Base-by-base conservation (phyloP, 2,113 vertebrate species). In the Notothenia rossii region DNA sequence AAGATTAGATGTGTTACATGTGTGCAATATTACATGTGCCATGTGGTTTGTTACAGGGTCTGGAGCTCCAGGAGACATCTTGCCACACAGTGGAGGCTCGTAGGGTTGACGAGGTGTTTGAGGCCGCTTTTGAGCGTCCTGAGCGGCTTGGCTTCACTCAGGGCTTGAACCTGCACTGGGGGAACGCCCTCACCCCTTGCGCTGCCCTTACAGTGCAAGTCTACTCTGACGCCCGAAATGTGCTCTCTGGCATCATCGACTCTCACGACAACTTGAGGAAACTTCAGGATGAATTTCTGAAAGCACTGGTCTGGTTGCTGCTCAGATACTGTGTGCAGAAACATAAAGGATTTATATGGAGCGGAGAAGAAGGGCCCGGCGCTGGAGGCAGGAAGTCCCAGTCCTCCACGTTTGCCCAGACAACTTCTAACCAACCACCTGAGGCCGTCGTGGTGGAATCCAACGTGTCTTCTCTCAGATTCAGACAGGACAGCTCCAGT, bases 21-120 rank as follows among this genome's bases (percentile, higher is more conserved):
- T 29, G 0, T 4, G 29, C 29, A 29, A 29, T 29, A 29, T 29
- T 29, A 29, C 3, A 29, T 29, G 29, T 63, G 15, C 4, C 22
- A 1, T 86, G 20, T 82, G 14, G 14, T 86, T 78, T 86, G 60
- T 76, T 86, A 51, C 90, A 99, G 98, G 98, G 98, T 5, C 88
- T 99, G 75, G 98, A 99, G 94, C 93, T 99, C 62, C 98, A 99
- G 91, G 98, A 99, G 92, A 99, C 98, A 0, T 99, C 98, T 9
- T 99, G 98, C 85, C 98, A 99, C 84, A 97, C 98, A 6, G 97
- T 96, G 79, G 98, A 99, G 94, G 98, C 98, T 40, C 96, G 94
- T 72, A 94, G 96, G 84, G 97, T 99, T 62, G 98, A 99, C 68
- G 98, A 99, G 91, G 95, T 99, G 61, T 99, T 99, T 74, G 97